Evolutionary conservation across 2,888 invertebrate species (phyloP).

Genomic region (Bembecia ichneumoniformis): DNA sequence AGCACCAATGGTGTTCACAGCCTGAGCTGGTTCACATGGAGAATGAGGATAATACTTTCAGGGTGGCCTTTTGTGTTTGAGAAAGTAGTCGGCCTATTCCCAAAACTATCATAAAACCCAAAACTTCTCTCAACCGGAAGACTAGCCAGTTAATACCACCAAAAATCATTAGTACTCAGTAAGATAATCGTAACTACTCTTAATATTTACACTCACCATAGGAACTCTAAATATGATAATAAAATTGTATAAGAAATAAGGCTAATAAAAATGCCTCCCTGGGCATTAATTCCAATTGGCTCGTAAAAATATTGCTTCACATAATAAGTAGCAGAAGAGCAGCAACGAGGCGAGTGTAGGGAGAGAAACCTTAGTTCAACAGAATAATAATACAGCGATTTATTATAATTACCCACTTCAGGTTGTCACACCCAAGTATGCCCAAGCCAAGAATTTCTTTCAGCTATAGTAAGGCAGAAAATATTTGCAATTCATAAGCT

Average conservation of each 20-base stretch:
- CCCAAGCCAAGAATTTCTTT: slow-evolving; percentile 6
- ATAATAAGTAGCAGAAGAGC: slow-evolving; percentile 3
- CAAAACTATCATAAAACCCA: too few relatives aligned
- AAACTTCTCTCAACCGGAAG: too few relatives aligned
- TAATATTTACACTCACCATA: too few relatives aligned
- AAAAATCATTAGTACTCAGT: too few relatives aligned
- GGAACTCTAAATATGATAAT: not conserved
- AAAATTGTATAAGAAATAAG: not conserved
- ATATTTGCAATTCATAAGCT: not conserved
- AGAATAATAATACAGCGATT: slow-evolving; percentile 9
- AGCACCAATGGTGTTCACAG: too few relatives aligned
- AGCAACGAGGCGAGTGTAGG: slow-evolving; percentile 1
- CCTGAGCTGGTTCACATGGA: too few relatives aligned
- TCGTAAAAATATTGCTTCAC: not conserved
- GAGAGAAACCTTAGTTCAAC: slow-evolving; percentile 2
- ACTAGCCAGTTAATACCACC: too few relatives aligned
- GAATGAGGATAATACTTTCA: too few relatives aligned
- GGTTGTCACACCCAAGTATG: slow-evolving; percentile 6
- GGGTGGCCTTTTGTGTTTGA: too few relatives aligned
- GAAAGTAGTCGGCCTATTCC: too few relatives aligned
- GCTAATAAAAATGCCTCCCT: not conserved
- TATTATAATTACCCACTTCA: slow-evolving; percentile 12
- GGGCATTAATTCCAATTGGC: not conserved
- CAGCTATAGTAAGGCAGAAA: not conserved
- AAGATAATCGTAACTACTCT: too few relatives aligned